Evolutionary conservation across 1,140 invertebrate species (phyloP).

Genomic region (Aphis craccivora): DNA sequence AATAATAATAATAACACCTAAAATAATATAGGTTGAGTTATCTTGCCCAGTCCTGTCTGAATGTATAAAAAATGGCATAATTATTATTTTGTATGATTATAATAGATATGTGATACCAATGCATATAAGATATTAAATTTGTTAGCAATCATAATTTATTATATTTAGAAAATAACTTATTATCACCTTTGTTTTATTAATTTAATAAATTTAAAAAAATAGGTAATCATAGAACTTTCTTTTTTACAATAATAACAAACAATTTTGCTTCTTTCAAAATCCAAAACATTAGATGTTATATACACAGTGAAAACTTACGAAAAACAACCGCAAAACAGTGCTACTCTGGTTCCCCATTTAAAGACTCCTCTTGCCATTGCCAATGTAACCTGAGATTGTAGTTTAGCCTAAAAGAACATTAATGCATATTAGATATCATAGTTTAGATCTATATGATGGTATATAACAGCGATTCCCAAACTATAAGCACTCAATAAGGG

Average conservation of each 20-base stretch:
- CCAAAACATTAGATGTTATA: background rate
- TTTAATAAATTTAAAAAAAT: no score
- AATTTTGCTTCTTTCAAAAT: background rate
- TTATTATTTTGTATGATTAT: no score
- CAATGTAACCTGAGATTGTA: constrained; percentile 31
- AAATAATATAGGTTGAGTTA: no score
- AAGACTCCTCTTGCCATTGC: constrained; percentile 30
- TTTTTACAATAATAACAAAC: background rate
- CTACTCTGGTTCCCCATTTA: constrained; percentile 39
- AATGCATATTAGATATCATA: background rate
- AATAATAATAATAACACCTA: no score
- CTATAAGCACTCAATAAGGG: no score
- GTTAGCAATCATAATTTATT: no score
- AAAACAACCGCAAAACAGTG: constrained; percentile 28
- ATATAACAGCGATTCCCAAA: background rate
- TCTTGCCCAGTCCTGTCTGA: no score
- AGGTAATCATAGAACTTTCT: background rate
- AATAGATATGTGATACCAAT: no score
- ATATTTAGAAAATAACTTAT: no score
- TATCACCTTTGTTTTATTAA: no score
- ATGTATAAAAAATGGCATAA: no score
- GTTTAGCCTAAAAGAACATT: background rate
- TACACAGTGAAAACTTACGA: background rate
- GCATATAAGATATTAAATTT: no score
- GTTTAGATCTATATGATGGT: background rate